These are phyloP conservation scores for Rotaria magnacalcarata DNA, from an alignment of 2,888 invertebrate genomes.

Conservation along the genomic window DNA sequence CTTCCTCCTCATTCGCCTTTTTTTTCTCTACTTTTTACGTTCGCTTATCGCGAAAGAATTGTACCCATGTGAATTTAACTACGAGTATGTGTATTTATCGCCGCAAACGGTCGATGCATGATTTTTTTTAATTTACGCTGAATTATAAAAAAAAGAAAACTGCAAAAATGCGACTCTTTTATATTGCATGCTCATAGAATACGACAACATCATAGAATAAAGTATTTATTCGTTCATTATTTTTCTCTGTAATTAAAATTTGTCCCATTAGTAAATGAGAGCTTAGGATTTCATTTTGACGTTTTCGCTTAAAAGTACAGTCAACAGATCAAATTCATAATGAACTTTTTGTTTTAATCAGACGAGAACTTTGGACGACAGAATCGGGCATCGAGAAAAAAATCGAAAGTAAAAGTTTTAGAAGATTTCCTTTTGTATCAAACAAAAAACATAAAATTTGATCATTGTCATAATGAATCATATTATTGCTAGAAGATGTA, in stretches of 20 bases:
- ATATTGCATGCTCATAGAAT: background rate
- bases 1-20: background rate
- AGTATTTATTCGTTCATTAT: background rate
- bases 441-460: no score
- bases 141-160: background rate
- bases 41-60: background rate
- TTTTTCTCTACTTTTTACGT: background rate
- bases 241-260: background rate
- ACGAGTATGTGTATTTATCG: background rate
- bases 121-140: background rate
- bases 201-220: background rate
- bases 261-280: no score
- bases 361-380: no score
- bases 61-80: background rate
- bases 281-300: no score
- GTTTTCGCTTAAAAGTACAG: no score
- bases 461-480: no score
- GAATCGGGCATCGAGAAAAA: no score
- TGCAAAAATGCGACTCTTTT: background rate
- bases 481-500: no score
- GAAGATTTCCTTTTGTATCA: no score
- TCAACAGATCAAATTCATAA: no score
- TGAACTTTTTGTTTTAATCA: no score
- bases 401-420: no score
- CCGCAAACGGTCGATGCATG: background rate